Evolutionary conservation across 2,797 vertebrate genomes (phyloP).

Genomic region (Micromesistius poutassou): DNA sequence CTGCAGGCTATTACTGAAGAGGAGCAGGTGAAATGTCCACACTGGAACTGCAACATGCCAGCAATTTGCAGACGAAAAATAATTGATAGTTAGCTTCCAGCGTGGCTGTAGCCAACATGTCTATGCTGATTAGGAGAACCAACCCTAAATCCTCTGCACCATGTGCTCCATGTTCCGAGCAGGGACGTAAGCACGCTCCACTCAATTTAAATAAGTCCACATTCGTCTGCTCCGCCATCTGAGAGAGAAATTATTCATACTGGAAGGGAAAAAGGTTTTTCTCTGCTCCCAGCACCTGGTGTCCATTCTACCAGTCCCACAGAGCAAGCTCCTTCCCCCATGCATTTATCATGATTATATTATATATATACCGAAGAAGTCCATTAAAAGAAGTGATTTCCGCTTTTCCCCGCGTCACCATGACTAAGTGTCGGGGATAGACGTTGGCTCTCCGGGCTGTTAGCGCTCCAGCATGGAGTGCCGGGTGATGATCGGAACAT

Average conservation of each 20-base stretch:
- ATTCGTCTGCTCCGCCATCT: conserved; percentile 25
- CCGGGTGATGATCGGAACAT: conserved; percentile 39
- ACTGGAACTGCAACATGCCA: neutral
- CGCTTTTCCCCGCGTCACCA: conserved; percentile 50
- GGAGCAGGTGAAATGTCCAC: neutral
- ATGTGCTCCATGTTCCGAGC: neutral
- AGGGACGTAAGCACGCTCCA: too few relatives aligned
- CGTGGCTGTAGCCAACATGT: neutral
- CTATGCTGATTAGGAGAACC: neutral
- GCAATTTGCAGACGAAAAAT: neutral
- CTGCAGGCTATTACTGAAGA: neutral
- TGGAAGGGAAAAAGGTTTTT: conserved; percentile 38
- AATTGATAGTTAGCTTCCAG: neutral
- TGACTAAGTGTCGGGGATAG: conserved; percentile 28
- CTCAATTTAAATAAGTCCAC: neutral
- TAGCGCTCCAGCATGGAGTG: conserved; percentile 41
- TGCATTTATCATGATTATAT: conserved; percentile 70
- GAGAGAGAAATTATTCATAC: conserved; percentile 52
- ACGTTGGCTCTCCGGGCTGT: conserved; percentile 41
- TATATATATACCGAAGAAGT: conserved; percentile 69
- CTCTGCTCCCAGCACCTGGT: conserved; percentile 24
- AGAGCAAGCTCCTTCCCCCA: conserved; percentile 54
- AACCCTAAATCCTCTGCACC: neutral
- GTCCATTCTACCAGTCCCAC: conserved; percentile 38
- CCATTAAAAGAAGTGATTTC: conserved; percentile 68